Conservation (phyloP, 2,888 invertebrate genomes). For the Aleiodes alternator region DNA sequence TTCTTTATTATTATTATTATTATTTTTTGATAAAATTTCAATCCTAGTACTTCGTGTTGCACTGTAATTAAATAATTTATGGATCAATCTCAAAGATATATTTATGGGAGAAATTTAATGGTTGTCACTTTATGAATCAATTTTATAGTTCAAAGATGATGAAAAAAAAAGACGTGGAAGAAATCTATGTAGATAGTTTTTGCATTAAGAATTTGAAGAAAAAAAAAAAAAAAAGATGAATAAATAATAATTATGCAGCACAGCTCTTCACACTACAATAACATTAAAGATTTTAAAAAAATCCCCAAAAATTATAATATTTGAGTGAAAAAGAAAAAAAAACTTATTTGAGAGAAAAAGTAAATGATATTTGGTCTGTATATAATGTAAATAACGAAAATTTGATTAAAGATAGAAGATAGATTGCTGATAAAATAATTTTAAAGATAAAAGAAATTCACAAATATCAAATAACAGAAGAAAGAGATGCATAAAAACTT, state of each 20-base stretch:
- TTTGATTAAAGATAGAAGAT: constrained; percentile 22
- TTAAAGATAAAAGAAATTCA: background rate
- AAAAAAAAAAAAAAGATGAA: constrained; percentile 35
- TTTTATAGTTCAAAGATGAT: constrained; percentile 41
- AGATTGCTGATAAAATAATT: constrained; percentile 15
- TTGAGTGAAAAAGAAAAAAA: constrained; percentile 4
- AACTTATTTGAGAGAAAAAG: constrained; percentile 7
- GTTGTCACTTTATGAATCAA: constrained; percentile 29
- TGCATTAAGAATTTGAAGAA: too few species aligned
- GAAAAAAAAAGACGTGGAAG: background rate
- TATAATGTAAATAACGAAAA: constrained; percentile 23
- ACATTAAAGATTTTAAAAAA: constrained; percentile 5
- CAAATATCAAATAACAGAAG: constrained; percentile 3
- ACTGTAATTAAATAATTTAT: constrained; percentile 18
- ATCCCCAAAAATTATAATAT: constrained; percentile 3
- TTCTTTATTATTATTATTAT: background rate
- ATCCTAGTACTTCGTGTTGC: constrained; percentile 10
- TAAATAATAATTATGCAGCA: constrained; percentile 31
- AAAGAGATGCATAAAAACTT: constrained; percentile 12
- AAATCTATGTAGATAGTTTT: constrained; percentile 53
- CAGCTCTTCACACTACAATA: constrained; percentile 30
- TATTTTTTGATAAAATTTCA: background rate
- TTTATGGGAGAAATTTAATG: constrained; percentile 9
- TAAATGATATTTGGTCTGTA: constrained; percentile 34
- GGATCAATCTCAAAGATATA: constrained; percentile 8